Evolutionary conservation across 37 sponge, comb jelly and placozoan species (phyloP).

Genomic region (Chondrilla cf. caribensis): DNA sequence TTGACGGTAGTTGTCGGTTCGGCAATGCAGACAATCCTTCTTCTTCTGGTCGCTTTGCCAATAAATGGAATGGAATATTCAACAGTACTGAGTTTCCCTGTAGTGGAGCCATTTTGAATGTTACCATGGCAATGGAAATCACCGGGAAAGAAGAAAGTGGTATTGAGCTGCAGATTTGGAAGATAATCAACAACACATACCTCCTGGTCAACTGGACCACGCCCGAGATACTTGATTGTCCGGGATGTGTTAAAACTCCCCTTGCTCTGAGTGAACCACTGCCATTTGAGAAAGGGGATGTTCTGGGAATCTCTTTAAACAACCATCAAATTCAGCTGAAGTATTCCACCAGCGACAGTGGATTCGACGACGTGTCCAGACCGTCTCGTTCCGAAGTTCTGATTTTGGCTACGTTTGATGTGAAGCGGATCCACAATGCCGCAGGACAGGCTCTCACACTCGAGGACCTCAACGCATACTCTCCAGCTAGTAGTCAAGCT

Average conservation of each 20-base stretch:
- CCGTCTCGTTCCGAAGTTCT: background rate
- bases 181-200: background rate
- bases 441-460: background rate
- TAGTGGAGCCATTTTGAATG: slow-evolving; percentile 24
- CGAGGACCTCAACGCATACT: background rate
- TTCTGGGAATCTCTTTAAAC: background rate
- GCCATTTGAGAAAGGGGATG: slow-evolving; percentile 4
- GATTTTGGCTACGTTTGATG: background rate
- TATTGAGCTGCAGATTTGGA: slow-evolving; percentile 6
- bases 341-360: background rate
- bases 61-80: slow-evolving; percentile 3
- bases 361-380: background rate
- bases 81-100: slow-evolving; percentile 9
- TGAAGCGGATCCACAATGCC: background rate
- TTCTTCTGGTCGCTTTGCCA: too few species aligned
- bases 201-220: background rate
- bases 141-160: background rate
- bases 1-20: too few species aligned
- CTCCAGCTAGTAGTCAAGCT: background rate
- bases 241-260: background rate
- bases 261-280: background rate
- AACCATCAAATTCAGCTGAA: too few species aligned
- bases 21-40: too few species aligned
- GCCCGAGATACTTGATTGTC: background rate
- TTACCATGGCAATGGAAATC: background rate